Percentiles rank a stretch among this genome's conserved stretches.
Evolutionary conservation across 2,797 vertebrate species (phyloP).

Genomic region (Sebastes itinus): DNA sequence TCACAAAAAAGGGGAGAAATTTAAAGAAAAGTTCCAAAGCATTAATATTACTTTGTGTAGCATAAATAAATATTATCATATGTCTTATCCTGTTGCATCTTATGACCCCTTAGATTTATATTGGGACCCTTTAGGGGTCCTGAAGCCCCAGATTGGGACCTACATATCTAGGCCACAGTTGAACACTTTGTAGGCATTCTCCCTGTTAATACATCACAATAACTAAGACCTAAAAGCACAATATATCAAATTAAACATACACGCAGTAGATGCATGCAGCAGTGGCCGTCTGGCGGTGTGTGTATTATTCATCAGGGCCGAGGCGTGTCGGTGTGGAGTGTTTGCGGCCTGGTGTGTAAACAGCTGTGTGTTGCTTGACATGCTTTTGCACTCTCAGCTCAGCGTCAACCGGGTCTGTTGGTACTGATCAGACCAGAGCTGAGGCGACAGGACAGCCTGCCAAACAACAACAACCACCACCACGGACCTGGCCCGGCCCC

Average conservation of each 20-base stretch:
- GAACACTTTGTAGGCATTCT: background rate
- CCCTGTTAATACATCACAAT: background rate
- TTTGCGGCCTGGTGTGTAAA: slow-evolving; percentile 91
- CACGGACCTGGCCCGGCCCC: slow-evolving; percentile 25
- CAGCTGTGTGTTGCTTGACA: slow-evolving; percentile 95
- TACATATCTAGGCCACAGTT: background rate
- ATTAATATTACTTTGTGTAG: background rate
- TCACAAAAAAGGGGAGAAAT: background rate
- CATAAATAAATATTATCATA: background rate
- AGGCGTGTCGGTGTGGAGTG: slow-evolving; percentile 62
- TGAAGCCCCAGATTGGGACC: background rate
- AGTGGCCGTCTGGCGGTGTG: slow-evolving; percentile 73
- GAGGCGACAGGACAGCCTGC: slow-evolving; percentile 90
- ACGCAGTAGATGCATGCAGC: slow-evolving; percentile 34
- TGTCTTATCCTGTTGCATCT: background rate
- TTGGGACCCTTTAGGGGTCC: background rate
- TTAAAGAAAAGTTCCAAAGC: background rate
- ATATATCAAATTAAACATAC: slow-evolving; percentile 18
- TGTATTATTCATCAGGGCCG: slow-evolving; percentile 83
- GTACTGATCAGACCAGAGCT: slow-evolving; percentile 92
- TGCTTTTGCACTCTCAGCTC: slow-evolving; percentile 98
- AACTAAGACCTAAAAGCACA: background rate
- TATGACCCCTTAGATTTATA: background rate
- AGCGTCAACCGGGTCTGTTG: slow-evolving; percentile 82
- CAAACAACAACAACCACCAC: slow-evolving; percentile 66